Evolutionary conservation across 2,888 invertebrate genomes (phyloP).

Genomic region (Plutella xylostella): DNA sequence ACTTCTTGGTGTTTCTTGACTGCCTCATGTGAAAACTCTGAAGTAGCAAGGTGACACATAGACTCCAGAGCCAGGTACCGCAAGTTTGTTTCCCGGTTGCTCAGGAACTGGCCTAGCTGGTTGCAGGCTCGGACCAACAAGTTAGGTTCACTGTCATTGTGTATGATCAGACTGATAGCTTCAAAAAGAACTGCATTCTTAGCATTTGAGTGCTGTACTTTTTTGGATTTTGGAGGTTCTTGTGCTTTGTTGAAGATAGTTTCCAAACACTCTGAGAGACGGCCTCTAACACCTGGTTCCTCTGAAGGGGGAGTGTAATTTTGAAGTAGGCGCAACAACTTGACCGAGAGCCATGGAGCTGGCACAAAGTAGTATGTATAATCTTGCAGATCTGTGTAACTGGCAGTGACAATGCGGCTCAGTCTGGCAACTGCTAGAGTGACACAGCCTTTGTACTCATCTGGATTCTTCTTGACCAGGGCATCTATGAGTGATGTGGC

Average conservation of each 20-base stretch:
- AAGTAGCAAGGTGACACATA: conserved; percentile 99
- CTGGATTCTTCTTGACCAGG: conserved; percentile 97
- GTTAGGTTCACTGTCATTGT: conserved; percentile 98
- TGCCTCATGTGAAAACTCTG: conserved; percentile 99
- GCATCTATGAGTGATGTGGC: conserved; percentile 98
- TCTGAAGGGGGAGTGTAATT: conserved; percentile 99
- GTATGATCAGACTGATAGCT: conserved; percentile 99
- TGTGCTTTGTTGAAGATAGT: conserved; percentile 99
- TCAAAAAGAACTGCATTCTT: conserved; percentile 99
- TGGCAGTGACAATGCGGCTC: conserved; percentile 97
- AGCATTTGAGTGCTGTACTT: conserved; percentile 99
- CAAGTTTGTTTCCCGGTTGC: conserved; percentile 96
- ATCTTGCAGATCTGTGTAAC: conserved; percentile 99
- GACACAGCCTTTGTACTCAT: conserved; percentile 99
- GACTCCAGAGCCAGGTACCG: conserved; percentile 98
- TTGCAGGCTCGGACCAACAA: conserved; percentile 98
- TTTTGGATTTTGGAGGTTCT: conserved; percentile 99
- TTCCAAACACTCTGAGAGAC: conserved; percentile 97
- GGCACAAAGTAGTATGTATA: conserved; percentile 99
- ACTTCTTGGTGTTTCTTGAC: conserved; percentile 99
- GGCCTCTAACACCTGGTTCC: conserved; percentile 91
- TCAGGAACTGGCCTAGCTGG: conserved; percentile 98
- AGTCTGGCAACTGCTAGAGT: conserved; percentile 97
- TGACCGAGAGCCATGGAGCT: conserved; percentile 99
- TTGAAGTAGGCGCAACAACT: conserved; percentile 93